Conservation (phyloP, 2,888 invertebrate species). For the Ectemnius cavifrons region DNA sequence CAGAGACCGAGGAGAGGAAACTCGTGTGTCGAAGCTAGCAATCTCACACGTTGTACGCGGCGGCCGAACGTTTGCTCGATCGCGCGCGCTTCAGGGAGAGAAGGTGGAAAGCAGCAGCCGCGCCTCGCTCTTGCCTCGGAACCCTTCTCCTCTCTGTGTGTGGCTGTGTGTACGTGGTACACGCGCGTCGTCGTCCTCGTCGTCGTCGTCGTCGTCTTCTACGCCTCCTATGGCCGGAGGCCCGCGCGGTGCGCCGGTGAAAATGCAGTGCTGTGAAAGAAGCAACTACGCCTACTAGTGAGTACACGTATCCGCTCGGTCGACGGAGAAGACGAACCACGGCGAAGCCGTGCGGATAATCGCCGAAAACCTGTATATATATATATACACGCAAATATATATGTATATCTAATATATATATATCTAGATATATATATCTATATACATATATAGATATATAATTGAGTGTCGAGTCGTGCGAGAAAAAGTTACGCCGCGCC, state of each 20-base stretch:
- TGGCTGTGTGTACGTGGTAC: neutral
- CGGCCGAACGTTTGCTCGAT: slow-evolving; percentile 26
- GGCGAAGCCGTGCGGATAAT: slow-evolving; percentile 16
- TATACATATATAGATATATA: no score
- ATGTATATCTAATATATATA: no score
- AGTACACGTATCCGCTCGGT: slow-evolving; percentile 27
- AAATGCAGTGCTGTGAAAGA: slow-evolving; percentile 41
- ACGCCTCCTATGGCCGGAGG: slow-evolving; percentile 29
- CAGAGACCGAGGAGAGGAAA: no score
- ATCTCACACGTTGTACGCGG: slow-evolving; percentile 36
- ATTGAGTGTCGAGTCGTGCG: slow-evolving; percentile 16
- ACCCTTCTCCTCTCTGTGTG: slow-evolving; percentile 9
- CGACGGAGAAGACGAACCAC: slow-evolving; percentile 32
- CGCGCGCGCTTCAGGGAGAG: slow-evolving; percentile 8
- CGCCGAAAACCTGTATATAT: slow-evolving; percentile 3
- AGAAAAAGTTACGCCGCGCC: slow-evolving; percentile 5
- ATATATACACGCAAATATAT: neutral
- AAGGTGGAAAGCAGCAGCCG: slow-evolving; percentile 21
- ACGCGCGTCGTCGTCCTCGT: slow-evolving; percentile 1
- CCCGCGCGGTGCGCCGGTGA: slow-evolving; percentile 27
- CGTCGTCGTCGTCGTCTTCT: slow-evolving; percentile 3
- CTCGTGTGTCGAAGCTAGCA: neutral
- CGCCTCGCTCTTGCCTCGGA: slow-evolving; percentile 31
- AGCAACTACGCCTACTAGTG: slow-evolving; percentile 43
- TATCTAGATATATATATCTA: no score